Percentiles rank a stretch among this genome's conserved stretches.
Conservation (phyloP, 2,113 vertebrate species). For the Lagopus muta region DNA sequence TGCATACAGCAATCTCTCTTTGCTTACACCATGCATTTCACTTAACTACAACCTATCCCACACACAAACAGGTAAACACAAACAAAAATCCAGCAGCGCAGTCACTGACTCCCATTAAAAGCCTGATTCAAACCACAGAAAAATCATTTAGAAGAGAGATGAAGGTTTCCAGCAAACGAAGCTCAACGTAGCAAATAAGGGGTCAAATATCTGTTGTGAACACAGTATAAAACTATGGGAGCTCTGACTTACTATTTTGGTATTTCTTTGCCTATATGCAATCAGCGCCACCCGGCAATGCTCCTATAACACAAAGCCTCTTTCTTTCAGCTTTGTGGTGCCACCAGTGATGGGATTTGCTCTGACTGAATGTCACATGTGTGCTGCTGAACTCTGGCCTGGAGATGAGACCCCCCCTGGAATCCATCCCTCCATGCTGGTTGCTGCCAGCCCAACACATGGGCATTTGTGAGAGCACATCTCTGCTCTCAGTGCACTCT, state of each 20-base stretch:
- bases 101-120: fast-evolving
- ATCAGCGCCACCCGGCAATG: fast-evolving
- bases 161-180: not conserved
- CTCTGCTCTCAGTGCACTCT: not conserved
- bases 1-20: not conserved
- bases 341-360: not conserved
- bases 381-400: not conserved
- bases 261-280: not conserved
- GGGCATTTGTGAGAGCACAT: fast-evolving
- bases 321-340: not conserved
- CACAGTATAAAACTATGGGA: not conserved
- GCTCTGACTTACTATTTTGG: fast-evolving
- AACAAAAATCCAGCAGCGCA: not conserved
- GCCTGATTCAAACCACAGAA: fast-evolving
- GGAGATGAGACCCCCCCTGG: not conserved
- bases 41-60: not conserved
- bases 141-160: not conserved
- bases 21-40: not conserved
- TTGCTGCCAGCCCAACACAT: too few relatives aligned
- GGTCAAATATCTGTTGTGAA: fast-evolving
- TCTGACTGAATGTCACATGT: not conserved
- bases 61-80: not conserved
- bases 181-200: not conserved
- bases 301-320: not conserved
- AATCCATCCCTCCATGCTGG: not conserved